Evolutionary conservation across 2,888 invertebrate species (phyloP).

Genomic region (Eupithecia subumbrata): DNA sequence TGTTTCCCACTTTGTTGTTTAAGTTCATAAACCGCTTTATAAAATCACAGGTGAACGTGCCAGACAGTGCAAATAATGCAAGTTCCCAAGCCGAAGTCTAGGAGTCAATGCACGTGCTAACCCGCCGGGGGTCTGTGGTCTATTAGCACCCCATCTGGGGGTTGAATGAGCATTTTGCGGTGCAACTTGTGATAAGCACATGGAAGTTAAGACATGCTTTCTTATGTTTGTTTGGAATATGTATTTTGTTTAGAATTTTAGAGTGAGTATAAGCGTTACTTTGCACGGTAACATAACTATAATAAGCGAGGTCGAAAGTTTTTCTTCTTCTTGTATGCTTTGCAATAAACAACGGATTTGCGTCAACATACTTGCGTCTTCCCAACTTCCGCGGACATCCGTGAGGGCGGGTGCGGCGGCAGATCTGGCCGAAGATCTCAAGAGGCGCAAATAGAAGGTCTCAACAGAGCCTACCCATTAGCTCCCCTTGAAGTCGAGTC

Average conservation of each 20-base stretch:
- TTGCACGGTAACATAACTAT: not conserved
- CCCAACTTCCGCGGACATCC: too few relatives aligned
- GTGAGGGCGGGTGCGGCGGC: too few relatives aligned
- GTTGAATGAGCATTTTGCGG: conserved; percentile 20
- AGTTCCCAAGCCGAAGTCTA: conserved; percentile 9
- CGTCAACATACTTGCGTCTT: too few relatives aligned
- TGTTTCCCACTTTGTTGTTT: not conserved
- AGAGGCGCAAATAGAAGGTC: too few relatives aligned
- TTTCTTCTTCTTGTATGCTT: not conserved
- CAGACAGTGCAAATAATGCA: conserved; percentile 20
- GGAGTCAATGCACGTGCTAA: conserved; percentile 29
- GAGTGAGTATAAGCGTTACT: not conserved
- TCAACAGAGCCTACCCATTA: too few relatives aligned
- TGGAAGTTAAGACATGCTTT: conserved; percentile 2
- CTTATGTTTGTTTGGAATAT: conserved; percentile 5
- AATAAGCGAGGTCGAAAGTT: not conserved
- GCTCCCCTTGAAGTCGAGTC: too few relatives aligned
- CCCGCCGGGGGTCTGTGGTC: conserved; percentile 21
- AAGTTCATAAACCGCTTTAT: not conserved
- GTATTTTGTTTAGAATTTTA: conserved; percentile 1
- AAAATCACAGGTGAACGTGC: conserved; percentile 28
- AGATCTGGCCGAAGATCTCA: too few relatives aligned
- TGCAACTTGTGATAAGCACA: conserved; percentile 21
- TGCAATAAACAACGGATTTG: not conserved
- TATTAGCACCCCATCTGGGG: conserved; percentile 31